phyloP scores from a whole-genome alignment of 2,797 vertebrate genomes.

The Chelon labrosus region DNA sequence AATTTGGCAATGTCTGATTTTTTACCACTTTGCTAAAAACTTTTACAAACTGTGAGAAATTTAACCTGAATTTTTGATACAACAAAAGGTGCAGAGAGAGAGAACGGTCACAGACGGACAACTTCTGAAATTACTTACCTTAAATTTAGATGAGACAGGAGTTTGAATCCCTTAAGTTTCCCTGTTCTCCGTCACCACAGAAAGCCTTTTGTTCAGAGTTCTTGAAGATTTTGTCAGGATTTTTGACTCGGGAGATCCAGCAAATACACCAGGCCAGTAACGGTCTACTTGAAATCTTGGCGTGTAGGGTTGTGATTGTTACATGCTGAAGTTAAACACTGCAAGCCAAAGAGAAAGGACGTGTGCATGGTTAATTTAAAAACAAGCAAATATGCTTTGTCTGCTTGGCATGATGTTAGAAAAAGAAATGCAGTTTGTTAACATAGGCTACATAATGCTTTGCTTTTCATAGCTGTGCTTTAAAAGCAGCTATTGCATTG shows the following conservation, averaged over 20 bases:
- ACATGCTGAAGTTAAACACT: slow-evolving; percentile 29
- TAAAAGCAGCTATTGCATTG: slow-evolving; percentile 40
- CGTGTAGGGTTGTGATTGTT: slow-evolving; percentile 3
- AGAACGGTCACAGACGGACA: too few relatives aligned
- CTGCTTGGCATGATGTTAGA: slow-evolving; percentile 54
- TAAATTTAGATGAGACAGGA: not conserved
- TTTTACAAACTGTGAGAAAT: slow-evolving; percentile 1
- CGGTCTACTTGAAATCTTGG: slow-evolving; percentile 10
- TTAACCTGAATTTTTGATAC: slow-evolving; percentile 27
- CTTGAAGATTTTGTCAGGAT: not conserved
- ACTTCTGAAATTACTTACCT: not conserved
- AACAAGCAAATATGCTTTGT: not conserved
- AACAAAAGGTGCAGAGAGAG: not conserved
- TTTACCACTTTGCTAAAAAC: slow-evolving; percentile 32
- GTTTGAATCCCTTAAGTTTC: slow-evolving; percentile 1
- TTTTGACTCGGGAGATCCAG: not conserved
- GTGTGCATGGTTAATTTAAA: not conserved
- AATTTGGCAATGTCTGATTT: slow-evolving; percentile 21
- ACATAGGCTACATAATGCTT: slow-evolving; percentile 5
- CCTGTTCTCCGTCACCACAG: slow-evolving; percentile 16
- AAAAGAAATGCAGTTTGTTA: slow-evolving; percentile 16
- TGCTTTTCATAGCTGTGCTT: slow-evolving; percentile 56
- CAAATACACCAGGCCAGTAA: not conserved
- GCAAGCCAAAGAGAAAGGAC: slow-evolving; percentile 65
- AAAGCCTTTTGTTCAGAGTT: slow-evolving; percentile 24